A percentile compares a stretch with the other conserved stretches of the same genome.
These are phyloP conservation scores for Sebastes trivittatus DNA, from an alignment of 2,797 vertebrate species.

Conservation along the genomic window DNA sequence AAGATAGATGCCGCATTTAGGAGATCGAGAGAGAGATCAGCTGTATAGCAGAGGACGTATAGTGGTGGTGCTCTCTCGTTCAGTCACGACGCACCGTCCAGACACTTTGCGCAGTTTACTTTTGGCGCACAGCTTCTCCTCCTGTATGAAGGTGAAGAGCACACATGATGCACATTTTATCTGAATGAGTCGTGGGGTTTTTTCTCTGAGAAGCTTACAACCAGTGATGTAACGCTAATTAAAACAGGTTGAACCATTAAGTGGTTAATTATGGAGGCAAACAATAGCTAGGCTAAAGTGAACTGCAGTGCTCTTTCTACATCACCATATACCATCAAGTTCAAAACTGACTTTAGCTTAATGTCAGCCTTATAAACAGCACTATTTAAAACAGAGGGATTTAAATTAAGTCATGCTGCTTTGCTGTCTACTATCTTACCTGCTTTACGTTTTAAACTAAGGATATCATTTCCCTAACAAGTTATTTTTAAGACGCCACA, in stretches of 20 bases:
- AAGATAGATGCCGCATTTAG: slow-evolving; percentile 49
- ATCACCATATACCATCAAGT: neutral
- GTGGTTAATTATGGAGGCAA: neutral
- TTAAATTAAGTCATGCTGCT: neutral
- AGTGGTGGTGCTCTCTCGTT: neutral
- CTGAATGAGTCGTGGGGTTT: neutral
- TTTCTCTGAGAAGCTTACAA: neutral
- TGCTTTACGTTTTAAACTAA: neutral
- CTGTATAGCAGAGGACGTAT: neutral
- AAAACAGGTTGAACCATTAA: neutral
- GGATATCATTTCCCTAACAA: neutral
- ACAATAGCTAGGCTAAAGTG: neutral
- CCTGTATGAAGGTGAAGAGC: neutral
- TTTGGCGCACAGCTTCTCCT: slow-evolving; percentile 16
- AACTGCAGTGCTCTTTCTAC: neutral
- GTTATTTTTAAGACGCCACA: neutral
- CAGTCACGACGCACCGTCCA: slow-evolving; percentile 50
- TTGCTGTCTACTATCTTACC: neutral
- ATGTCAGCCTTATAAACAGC: neutral
- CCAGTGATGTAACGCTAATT: neutral
- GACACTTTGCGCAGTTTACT: neutral
- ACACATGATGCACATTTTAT: neutral
- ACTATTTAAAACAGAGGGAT: neutral
- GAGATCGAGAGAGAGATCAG: slow-evolving; percentile 27
- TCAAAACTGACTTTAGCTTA: neutral